phyloP scores from a whole-genome alignment of 2,113 vertebrate species.

The Tetrao urogallus region DNA sequence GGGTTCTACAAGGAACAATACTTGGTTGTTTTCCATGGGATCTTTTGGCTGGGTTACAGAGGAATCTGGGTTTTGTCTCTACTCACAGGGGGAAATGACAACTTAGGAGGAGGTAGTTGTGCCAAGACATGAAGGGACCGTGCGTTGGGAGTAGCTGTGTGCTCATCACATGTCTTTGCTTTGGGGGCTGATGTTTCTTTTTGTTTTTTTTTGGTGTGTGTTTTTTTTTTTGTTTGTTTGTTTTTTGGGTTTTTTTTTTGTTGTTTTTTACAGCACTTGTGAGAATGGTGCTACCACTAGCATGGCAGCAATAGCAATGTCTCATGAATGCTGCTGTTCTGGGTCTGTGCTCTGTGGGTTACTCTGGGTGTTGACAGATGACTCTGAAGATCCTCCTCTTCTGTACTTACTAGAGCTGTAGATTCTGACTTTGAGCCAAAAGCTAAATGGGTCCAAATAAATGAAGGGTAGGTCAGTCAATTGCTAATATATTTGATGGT shows the following conservation, averaged over 20 bases:
- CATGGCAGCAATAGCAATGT: neutral
- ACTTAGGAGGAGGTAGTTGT: neutral
- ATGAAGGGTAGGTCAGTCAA: neutral
- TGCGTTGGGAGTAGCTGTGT: neutral
- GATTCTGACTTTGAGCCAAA: constrained; percentile 36
- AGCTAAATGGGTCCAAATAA: neutral
- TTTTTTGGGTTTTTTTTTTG: no score
- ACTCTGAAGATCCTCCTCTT: neutral
- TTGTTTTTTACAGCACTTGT: neutral
- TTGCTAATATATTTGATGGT: neutral
- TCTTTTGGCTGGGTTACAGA: neutral
- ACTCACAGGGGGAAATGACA: neutral
- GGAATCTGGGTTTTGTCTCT: constrained; percentile 12
- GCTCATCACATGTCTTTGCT: neutral
- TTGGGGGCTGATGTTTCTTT: neutral
- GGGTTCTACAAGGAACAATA: neutral
- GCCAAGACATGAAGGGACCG: neutral
- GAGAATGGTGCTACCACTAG: neutral
- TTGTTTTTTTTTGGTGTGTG: no score
- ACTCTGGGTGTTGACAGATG: neutral
- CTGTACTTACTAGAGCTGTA: neutral
- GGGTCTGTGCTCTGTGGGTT: neutral
- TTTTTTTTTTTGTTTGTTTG: no score
- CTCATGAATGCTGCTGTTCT: neutral
- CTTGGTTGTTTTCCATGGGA: neutral